These are phyloP conservation scores for Drosophila lowei DNA, from an alignment of 1,140 invertebrate genomes.

Conservation along the genomic window DNA sequence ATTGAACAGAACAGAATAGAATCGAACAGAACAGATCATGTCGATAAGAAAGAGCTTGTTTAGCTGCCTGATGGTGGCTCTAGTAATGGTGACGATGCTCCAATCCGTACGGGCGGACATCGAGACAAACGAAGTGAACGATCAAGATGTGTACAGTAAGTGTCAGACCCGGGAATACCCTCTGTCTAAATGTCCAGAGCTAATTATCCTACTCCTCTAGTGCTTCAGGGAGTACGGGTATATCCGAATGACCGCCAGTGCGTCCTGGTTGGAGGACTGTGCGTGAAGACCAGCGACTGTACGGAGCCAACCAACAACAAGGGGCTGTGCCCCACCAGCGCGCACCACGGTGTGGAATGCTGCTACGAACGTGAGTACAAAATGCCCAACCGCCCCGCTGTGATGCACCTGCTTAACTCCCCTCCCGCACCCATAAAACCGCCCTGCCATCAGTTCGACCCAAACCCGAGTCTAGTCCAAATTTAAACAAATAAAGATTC, in stretches of 20 bases:
- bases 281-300: slow-evolving; percentile 73
- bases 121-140: slow-evolving; percentile 69
- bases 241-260: slow-evolving; percentile 77
- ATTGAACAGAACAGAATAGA: slow-evolving; percentile 4
- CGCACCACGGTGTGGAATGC: slow-evolving; percentile 76
- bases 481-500: background rate
- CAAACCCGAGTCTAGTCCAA: slow-evolving; percentile 11
- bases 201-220: slow-evolving; percentile 25
- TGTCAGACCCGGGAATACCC: slow-evolving; percentile 3
- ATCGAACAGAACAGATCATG: slow-evolving; percentile 32
- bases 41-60: slow-evolving; percentile 45
- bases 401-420: slow-evolving; percentile 31
- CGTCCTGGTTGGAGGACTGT: slow-evolving; percentile 74
- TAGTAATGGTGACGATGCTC: slow-evolving; percentile 36
- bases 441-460: slow-evolving; percentile 40
- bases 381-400: background rate
- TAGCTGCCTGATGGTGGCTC: slow-evolving; percentile 54
- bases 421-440: slow-evolving; percentile 1
- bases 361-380: slow-evolving; percentile 82
- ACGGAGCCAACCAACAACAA: slow-evolving; percentile 57
- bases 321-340: slow-evolving; percentile 78
- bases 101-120: slow-evolving; percentile 51
- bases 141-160: slow-evolving; percentile 58
- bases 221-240: slow-evolving; percentile 72
- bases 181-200: background rate